phyloP scores from a whole-genome alignment of 2,113 vertebrate species.

The crab-eating macaque (Macaca fascicularis) region T2T-MFA8v1.1 NC_088381.1:72147001-72147500 shows the following conservation, averaged over 20 bases:
- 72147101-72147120: background rate
- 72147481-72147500: background rate
- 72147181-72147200: background rate
- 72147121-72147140: background rate
- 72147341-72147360: background rate
- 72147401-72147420: background rate
- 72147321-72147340: background rate
- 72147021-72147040: background rate
- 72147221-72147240: background rate
- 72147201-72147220: background rate
- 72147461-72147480: background rate
- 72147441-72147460: background rate
- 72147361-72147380: background rate
- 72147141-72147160: background rate
- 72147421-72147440: background rate
- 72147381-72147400: background rate
- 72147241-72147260: too few species aligned
- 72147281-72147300: background rate
- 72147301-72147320: too few species aligned
- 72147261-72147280: background rate
- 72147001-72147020: background rate
- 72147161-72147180: background rate
- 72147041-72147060: background rate
- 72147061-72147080: background rate
- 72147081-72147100: background rate